Evolutionary conservation across 2,888 invertebrate genomes (phyloP).

Genomic region (Agrochola circellaris): DNA sequence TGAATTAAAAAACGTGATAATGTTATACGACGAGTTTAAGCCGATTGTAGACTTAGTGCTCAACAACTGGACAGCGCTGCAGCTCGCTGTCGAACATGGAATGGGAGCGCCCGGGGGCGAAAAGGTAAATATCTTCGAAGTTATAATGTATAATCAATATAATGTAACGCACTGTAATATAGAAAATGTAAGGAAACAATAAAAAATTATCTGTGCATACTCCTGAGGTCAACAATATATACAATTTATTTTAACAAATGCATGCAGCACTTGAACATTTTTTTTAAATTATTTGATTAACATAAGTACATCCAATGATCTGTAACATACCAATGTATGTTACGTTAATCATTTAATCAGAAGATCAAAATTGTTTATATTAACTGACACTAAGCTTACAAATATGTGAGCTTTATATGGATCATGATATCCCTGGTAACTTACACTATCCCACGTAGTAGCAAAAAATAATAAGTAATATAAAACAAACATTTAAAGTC

Average conservation of each 20-base stretch:
- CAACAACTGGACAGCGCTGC: constrained; percentile 93
- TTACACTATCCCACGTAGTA: too few species aligned
- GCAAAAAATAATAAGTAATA: neutral
- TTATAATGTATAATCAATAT: neutral
- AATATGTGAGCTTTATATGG: constrained; percentile 5
- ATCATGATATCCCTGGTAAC: constrained; percentile 6
- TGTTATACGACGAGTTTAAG: constrained; percentile 90
- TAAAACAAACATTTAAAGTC: neutral
- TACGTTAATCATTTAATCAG: neutral
- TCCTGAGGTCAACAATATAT: neutral
- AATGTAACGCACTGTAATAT: neutral
- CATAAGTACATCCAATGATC: neutral
- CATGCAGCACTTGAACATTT: neutral
- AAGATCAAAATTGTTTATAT: neutral
- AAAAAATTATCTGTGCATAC: neutral
- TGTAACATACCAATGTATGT: too few species aligned
- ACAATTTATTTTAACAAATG: neutral
- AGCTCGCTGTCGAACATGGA: constrained; percentile 93
- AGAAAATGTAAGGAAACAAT: too few species aligned
- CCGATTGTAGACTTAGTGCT: constrained; percentile 92
- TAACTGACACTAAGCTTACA: neutral
- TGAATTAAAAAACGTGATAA: constrained; percentile 60
- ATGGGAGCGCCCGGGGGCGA: constrained; percentile 93
- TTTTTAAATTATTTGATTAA: neutral
- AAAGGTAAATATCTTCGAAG: constrained; percentile 85